phyloP scores from a whole-genome alignment of 2,888 invertebrate species.

The Cheilosia urbana region DNA sequence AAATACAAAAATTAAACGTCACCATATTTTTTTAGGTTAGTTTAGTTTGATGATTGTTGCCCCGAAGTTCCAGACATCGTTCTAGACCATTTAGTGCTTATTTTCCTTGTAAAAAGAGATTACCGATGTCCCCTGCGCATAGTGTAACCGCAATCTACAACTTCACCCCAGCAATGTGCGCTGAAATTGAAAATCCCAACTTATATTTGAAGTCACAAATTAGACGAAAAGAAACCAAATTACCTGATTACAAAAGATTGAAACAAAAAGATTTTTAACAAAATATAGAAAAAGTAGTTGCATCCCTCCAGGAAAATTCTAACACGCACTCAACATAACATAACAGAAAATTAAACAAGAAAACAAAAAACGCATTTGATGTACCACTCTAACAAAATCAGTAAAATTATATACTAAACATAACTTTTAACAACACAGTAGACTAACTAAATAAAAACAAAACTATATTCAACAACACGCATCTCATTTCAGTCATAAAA shows the following conservation, averaged over 20 bases:
- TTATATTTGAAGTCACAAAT: constrained; percentile 48
- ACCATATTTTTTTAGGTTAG: too few relatives aligned
- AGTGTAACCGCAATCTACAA: not conserved
- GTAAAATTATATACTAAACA: constrained; percentile 9
- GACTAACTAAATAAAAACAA: constrained; percentile 21
- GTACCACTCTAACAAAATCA: constrained; percentile 7
- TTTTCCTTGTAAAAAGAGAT: not conserved
- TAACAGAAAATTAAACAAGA: not conserved
- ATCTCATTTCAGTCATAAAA: constrained; percentile 75
- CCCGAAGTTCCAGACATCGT: too few relatives aligned
- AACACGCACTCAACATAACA: not conserved
- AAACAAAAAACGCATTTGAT: constrained; percentile 47
- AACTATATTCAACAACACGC: constrained; percentile 56
- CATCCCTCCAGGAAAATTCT: constrained; percentile 36
- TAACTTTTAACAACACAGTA: not conserved
- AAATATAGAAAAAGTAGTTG: constrained; percentile 29
- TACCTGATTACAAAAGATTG: constrained; percentile 64
- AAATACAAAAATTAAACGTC: too few relatives aligned
- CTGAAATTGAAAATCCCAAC: constrained; percentile 19
- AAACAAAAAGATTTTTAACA: constrained; percentile 24
- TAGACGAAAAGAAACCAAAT: constrained; percentile 37
- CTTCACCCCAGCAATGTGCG: constrained; percentile 1
- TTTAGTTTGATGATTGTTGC: too few relatives aligned
- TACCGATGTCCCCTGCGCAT: not conserved
- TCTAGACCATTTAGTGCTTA: too few relatives aligned